Evolutionary conservation across 2,113 vertebrate species (phyloP), one percentile per base, ranked within the genome.

Genomic region (Daphoenositta chrysoptera): DNA sequence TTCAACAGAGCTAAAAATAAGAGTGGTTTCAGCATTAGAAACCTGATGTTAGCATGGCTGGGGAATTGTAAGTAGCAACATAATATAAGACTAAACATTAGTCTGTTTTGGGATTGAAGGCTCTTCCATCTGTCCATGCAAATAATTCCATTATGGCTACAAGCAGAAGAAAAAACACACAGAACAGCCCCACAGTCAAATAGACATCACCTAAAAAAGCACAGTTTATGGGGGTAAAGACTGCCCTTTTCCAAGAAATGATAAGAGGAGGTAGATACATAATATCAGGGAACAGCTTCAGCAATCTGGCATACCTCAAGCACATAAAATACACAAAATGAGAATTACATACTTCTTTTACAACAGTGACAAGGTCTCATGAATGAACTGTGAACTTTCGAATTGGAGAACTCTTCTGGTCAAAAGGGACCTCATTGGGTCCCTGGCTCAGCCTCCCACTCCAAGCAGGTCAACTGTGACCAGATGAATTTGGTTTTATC

Each of bases 361-460:
- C 15, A 76, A 11, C 13, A 64, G 10, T n/a, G 4, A 9, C 8
- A 9, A 63, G 8, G 15, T 66, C 27, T 79, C 40, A 66, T 2
- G 2, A 83, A 63, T n/a, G 4, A 45, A 11, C 19, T 22, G 15
- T 57, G 24, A 4, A 39, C 40, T 56, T 54, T 14, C 71, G 30
- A 84, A 51, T 1, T 5, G 2, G 28, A 50, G 28, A 87, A 50
- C 11, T 77, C 13, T 80, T 91, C 30, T 78, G 15, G 5, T 65
- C 64, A 61, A 24, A 65, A 91, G 5, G 23, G 10, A 2, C 4
- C 6, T 63, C 1, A 1, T 15, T 28, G 35, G 2, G 7, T n/a
- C 6, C 5, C 2, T 69, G 47, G 4, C 30, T 35, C 23, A 89
- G 11, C 26, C 27, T 84, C 4, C 28, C 37, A 8, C 7, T 87